A percentile compares a stretch with the other conserved stretches of the same genome.
phyloP scores from a whole-genome alignment of 2,113 vertebrate species.

The Xenopus laevis region DNA sequence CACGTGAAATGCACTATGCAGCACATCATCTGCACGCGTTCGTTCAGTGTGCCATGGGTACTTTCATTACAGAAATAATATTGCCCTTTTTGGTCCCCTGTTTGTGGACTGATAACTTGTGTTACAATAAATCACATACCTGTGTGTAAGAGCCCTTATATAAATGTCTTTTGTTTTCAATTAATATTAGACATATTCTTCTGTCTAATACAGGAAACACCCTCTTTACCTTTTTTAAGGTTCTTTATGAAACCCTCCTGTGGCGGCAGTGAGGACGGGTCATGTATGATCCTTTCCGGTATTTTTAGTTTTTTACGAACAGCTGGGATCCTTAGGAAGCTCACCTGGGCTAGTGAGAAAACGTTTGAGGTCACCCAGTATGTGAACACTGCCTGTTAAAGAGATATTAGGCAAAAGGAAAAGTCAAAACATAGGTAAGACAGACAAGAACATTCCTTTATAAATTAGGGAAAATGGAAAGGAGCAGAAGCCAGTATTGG shows the following conservation, averaged over 20 bases:
- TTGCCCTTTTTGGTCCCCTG: too few relatives aligned
- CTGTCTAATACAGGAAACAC: not conserved
- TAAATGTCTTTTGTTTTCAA: not conserved
- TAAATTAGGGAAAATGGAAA: too few relatives aligned
- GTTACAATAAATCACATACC: too few relatives aligned
- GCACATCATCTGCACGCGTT: too few relatives aligned
- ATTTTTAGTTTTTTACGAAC: constrained; percentile 68
- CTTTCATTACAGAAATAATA: too few relatives aligned
- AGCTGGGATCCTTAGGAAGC: constrained; percentile 68
- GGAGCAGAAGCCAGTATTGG: too few relatives aligned
- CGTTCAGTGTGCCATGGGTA: too few relatives aligned
- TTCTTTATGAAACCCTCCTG: constrained; percentile 69
- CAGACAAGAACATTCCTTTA: too few relatives aligned
- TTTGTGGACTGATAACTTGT: too few relatives aligned
- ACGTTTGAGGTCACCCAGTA: constrained; percentile 87
- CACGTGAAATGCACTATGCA: too few relatives aligned
- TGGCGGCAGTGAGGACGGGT: constrained; percentile 52
- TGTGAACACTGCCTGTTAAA: constrained; percentile 75
- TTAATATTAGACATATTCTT: too few relatives aligned
- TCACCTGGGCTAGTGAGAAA: constrained; percentile 78
- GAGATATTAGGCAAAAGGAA: not conserved
- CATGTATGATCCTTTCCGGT: constrained; percentile 66
- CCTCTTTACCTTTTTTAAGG: constrained; percentile 66
- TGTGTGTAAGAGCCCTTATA: not conserved
- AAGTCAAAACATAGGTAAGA: not conserved